Conservation (phyloP, 2,797 vertebrate species). For the Myotis pilosus region DNA sequence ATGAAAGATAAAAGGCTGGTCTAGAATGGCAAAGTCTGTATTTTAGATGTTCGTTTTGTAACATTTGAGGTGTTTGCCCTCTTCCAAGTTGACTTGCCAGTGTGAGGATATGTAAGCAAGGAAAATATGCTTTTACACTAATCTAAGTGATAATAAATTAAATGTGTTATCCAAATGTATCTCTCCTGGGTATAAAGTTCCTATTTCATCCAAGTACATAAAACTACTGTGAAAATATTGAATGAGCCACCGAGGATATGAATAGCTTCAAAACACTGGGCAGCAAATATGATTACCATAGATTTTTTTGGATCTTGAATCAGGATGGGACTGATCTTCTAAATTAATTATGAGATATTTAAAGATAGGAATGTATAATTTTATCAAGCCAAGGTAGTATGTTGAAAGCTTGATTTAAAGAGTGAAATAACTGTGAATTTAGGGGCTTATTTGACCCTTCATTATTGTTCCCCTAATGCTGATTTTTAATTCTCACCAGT, state of each 20-base stretch:
- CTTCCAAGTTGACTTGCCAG: not conserved
- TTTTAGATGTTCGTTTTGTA: not conserved
- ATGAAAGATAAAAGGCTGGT: not conserved
- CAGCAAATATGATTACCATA: constrained; percentile 26
- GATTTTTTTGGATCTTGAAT: constrained; percentile 37
- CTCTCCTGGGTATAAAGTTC: not conserved
- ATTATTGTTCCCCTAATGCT: not conserved
- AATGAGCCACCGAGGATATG: not conserved
- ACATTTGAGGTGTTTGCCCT: not conserved
- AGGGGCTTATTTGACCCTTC: not conserved
- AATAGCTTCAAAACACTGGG: constrained; percentile 16
- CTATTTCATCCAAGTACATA: not conserved
- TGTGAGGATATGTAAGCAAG: not conserved
- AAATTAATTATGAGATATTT: constrained; percentile 52
- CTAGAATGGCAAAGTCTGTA: not conserved
- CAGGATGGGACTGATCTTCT: not conserved
- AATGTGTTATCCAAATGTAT: not conserved
- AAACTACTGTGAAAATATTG: not conserved
- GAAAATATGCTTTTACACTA: not conserved
- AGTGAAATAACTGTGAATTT: constrained; percentile 26
- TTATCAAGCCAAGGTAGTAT: not conserved
- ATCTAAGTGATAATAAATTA: constrained; percentile 34
- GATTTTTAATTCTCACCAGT: not conserved
- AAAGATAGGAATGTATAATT: not conserved
- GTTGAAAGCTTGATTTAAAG: not conserved